Evolutionary conservation across 2,113 vertebrate species (phyloP).

Genomic region (Tretioscincus oriximinensis): DNA sequence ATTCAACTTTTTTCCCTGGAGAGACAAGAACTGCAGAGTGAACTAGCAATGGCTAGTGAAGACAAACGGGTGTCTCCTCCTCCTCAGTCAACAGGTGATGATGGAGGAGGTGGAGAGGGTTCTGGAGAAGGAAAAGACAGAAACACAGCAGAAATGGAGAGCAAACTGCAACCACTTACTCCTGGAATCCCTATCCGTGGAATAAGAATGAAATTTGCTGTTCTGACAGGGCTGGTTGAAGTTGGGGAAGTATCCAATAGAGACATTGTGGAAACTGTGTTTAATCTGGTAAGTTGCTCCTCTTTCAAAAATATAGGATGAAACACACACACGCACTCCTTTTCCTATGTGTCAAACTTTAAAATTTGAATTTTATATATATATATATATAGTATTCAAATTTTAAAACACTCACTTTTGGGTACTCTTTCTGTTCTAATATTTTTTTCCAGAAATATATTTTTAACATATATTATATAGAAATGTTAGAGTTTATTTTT

Average conservation of each 20-base stretch:
- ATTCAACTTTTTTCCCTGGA: neutral
- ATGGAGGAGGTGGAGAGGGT: conserved; percentile 54
- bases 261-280: conserved; percentile 93
- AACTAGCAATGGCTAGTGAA: conserved; percentile 70
- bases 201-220: conserved; percentile 95
- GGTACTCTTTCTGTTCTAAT: neutral
- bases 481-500: neutral
- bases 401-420: neutral
- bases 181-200: conserved; percentile 90
- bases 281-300: conserved; percentile 93
- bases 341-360: too few relatives aligned
- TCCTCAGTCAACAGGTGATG: conserved; percentile 72
- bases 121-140: conserved; percentile 57
- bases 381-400: neutral
- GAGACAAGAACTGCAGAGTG: neutral
- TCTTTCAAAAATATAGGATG: neutral
- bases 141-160: conserved; percentile 43
- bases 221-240: conserved; percentile 89
- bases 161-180: conserved; percentile 71
- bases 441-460: neutral
- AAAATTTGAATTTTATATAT: neutral
- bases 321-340: neutral
- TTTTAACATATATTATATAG: neutral
- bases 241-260: conserved; percentile 92
- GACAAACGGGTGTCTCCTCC: conserved; percentile 56